A percentile compares a stretch with the other conserved stretches of the same genome.
phyloP scores from a whole-genome alignment of 2,113 vertebrate genomes.

The Ia io region DNA sequence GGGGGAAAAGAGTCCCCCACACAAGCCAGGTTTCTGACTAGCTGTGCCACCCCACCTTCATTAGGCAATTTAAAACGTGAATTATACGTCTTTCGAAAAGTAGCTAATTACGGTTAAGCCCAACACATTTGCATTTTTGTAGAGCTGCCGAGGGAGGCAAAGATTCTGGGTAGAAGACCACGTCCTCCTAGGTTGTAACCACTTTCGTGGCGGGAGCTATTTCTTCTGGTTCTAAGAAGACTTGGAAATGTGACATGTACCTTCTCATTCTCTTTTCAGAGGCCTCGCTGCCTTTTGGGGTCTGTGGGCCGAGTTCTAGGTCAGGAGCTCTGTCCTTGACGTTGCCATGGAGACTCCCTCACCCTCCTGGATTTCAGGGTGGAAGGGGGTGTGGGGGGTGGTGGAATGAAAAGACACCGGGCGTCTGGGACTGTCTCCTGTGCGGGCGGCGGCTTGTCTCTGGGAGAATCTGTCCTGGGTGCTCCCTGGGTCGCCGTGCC shows the following conservation, averaged over 20 bases:
- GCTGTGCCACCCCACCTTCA: background rate
- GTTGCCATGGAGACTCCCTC: accelerated
- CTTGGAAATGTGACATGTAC: background rate
- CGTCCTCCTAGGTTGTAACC: background rate
- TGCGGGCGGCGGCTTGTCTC: background rate
- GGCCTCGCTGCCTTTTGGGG: background rate
- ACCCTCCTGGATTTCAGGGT: background rate
- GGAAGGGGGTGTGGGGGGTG: too few relatives aligned
- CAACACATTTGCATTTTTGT: background rate
- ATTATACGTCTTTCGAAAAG: background rate
- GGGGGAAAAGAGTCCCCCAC: too few relatives aligned
- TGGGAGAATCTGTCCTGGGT: background rate
- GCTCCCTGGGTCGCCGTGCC: accelerated
- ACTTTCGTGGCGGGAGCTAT: background rate
- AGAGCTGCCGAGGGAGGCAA: background rate
- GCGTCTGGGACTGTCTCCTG: background rate
- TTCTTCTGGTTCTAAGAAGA: background rate
- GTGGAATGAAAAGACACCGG: background rate
- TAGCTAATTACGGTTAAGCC: slow-evolving; percentile 6
- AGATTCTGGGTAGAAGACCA: background rate
- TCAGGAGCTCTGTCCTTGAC: background rate
- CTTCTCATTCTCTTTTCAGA: background rate
- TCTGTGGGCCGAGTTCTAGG: background rate
- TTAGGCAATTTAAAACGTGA: slow-evolving; percentile 28
- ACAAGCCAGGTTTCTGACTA: slow-evolving; percentile 30